Percentiles rank a stretch among this genome's conserved stretches.
Conservation (phyloP, 2,888 invertebrate species). For the Achlya flavicornis region DNA sequence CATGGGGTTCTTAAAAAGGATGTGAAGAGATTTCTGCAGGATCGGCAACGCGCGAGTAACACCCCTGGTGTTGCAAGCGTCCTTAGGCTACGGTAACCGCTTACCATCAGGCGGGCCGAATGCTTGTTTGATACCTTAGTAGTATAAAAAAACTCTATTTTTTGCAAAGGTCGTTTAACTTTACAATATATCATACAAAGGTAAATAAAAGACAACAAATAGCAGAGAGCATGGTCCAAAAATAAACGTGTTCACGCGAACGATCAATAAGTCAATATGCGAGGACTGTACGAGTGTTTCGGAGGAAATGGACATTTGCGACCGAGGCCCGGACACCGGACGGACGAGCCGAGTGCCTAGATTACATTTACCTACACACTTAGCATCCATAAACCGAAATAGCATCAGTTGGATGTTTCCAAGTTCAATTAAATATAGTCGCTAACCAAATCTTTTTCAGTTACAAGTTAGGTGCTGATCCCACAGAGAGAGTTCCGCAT, state of each 20-base stretch:
- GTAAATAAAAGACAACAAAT: not conserved
- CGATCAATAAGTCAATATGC: conserved; percentile 5
- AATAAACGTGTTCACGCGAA: not conserved
- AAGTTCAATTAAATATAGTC: not conserved
- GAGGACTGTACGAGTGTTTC: not conserved
- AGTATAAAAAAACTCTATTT: no score
- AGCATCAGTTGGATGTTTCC: not conserved
- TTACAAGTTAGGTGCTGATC: no score
- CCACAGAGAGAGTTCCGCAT: no score
- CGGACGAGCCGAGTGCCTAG: not conserved
- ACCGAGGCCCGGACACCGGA: not conserved
- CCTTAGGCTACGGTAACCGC: no score
- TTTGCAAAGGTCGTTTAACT: no score
- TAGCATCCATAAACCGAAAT: not conserved
- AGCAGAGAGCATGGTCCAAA: not conserved
- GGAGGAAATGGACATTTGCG: conserved; percentile 4
- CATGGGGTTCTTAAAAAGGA: no score
- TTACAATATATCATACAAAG: no score
- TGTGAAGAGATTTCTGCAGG: no score
- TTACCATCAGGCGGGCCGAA: no score
- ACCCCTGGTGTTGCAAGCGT: no score
- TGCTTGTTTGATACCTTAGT: no score
- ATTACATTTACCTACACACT: conserved; percentile 3
- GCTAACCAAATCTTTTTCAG: not conserved
- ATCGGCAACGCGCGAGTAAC: no score